Percentiles rank a stretch among this genome's conserved stretches.
phyloP scores from a whole-genome alignment of 2,888 invertebrate genomes.

The Amiota minor region DNA sequence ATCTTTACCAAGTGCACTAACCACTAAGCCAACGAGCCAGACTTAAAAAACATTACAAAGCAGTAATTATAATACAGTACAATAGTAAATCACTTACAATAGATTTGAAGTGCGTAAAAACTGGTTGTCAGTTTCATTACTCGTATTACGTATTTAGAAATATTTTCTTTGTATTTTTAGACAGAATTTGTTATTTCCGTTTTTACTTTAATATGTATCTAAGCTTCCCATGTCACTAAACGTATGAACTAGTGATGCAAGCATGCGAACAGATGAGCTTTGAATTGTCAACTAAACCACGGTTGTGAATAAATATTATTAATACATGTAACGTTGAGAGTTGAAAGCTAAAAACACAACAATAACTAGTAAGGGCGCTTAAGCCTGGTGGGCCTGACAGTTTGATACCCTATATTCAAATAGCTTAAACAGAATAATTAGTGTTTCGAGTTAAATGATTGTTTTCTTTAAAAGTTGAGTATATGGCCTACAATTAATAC shows the following conservation, averaged over 20 bases:
- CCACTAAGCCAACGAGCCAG: no score
- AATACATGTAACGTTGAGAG: constrained; percentile 48
- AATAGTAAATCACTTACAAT: no score
- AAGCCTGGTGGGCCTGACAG: no score
- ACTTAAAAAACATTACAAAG: neutral
- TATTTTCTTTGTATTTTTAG: neutral
- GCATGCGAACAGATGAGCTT: constrained; percentile 66
- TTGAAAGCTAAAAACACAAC: no score
- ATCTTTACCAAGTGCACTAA: no score
- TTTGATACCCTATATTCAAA: no score
- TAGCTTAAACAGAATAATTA: no score
- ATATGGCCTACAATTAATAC: no score
- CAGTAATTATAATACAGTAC: constrained; percentile 49
- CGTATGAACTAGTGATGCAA: constrained; percentile 27
- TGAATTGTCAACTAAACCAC: constrained; percentile 74
- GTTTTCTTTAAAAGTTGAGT: no score
- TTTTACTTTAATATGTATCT: neutral
- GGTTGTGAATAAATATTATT: constrained; percentile 68
- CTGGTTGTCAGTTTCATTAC: neutral
- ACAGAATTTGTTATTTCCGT: neutral
- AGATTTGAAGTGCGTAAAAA: no score
- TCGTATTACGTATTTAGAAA: neutral
- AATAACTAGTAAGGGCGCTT: no score
- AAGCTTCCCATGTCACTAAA: constrained; percentile 5
- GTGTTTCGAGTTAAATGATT: no score